Percentiles rank a stretch among this genome's conserved stretches.
Evolutionary conservation across 2,113 vertebrate genomes (phyloP).

Genomic region (Camelus dromedarius): DNA sequence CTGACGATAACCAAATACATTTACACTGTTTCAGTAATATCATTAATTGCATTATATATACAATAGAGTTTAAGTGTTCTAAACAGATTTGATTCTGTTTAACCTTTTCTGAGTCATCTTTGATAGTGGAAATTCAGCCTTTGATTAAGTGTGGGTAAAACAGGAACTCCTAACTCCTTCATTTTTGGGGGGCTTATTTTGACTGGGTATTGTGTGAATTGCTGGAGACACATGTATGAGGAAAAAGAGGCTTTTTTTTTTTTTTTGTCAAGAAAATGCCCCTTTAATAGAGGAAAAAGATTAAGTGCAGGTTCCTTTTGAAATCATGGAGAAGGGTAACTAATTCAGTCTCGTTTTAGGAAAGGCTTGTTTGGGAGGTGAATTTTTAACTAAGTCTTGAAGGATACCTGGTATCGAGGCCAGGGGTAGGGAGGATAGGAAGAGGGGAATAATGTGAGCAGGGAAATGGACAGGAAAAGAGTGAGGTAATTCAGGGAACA

Average conservation of each 20-base stretch:
- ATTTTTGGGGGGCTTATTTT: neutral
- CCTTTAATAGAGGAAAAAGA: neutral
- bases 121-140: neutral
- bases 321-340: neutral
- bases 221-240: neutral
- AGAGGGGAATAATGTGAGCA: neutral
- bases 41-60: neutral
- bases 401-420: neutral
- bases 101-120: neutral
- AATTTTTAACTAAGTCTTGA: neutral
- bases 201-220: neutral
- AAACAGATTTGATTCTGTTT: neutral
- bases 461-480: neutral
- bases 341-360: neutral
- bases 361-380: neutral
- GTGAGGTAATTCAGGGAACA: neutral
- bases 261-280: neutral
- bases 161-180: neutral
- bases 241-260: neutral
- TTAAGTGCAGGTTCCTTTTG: neutral
- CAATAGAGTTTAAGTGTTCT: neutral
- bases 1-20: neutral
- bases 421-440: neutral
- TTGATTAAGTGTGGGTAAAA: neutral
- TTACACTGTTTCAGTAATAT: neutral